These are phyloP conservation scores for Horisme vitalbata DNA, from an alignment of 2,888 invertebrate genomes.

Conservation along the genomic window DNA sequence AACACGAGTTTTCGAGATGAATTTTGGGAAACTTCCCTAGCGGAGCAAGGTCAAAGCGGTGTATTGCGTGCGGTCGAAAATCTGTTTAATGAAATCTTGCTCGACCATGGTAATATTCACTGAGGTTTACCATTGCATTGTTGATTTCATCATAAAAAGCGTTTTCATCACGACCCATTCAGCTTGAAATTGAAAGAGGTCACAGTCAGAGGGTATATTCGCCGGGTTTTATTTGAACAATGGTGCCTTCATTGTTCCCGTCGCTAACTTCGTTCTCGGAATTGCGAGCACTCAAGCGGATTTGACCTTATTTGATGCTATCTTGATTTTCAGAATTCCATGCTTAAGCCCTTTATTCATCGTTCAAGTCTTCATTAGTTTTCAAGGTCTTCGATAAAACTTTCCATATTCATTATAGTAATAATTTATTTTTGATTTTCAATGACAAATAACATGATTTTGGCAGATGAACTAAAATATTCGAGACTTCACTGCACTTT, in stretches of 20 bases:
- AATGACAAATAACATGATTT: slow-evolving; percentile 31
- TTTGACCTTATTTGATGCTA: slow-evolving; percentile 31
- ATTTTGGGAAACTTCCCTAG: no score
- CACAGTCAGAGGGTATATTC: slow-evolving; percentile 26
- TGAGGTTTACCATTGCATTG: slow-evolving; percentile 10
- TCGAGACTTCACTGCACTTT: slow-evolving; percentile 19
- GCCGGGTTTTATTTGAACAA: slow-evolving; percentile 46
- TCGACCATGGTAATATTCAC: slow-evolving; percentile 8
- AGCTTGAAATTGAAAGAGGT: slow-evolving; percentile 38
- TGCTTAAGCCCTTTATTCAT: slow-evolving; percentile 15
- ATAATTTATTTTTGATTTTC: slow-evolving; percentile 1
- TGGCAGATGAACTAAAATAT: slow-evolving; percentile 25
- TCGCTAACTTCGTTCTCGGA: slow-evolving; percentile 33
- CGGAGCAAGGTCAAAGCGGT: slow-evolving; percentile 7
- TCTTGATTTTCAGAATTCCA: slow-evolving; percentile 20
- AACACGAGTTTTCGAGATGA: no score
- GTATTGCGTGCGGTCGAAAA: slow-evolving; percentile 14
- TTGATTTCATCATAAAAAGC: slow-evolving; percentile 15
- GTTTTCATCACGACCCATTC: slow-evolving; percentile 19
- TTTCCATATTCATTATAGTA: not conserved
- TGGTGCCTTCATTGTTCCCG: slow-evolving; percentile 39
- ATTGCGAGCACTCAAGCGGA: slow-evolving; percentile 18
- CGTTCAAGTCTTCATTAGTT: not conserved
- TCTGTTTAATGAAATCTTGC: slow-evolving; percentile 12
- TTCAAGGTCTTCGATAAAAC: not conserved